phyloP scores from a whole-genome alignment of 2,888 invertebrate genomes.

The Limnephilus rhombicus region DNA sequence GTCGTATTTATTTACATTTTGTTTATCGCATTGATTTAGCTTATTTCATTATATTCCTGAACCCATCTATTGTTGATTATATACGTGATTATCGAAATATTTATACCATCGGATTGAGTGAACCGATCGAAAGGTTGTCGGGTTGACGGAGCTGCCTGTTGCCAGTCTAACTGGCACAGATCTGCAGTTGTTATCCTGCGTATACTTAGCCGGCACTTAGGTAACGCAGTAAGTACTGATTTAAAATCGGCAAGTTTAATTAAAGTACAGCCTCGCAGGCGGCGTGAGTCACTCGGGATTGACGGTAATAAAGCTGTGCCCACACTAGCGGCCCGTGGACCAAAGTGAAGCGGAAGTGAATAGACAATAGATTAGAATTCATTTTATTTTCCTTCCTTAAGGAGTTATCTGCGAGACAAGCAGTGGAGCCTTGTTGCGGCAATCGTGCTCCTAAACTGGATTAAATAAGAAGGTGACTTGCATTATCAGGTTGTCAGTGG shows the following conservation, averaged over 20 bases:
- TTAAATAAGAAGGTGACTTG: neutral
- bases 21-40: neutral
- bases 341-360: conserved; percentile 38
- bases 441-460: neutral
- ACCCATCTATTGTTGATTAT: conserved; percentile 7
- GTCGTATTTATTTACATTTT: neutral
- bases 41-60: conserved; percentile 10
- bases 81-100: conserved; percentile 38
- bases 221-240: conserved; percentile 21
- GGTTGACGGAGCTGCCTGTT: neutral
- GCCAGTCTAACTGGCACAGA: conserved; percentile 22
- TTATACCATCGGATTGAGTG: conserved; percentile 41
- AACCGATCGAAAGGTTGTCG: conserved; percentile 43
- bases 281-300: conserved; percentile 48
- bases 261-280: conserved; percentile 50
- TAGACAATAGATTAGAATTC: conserved; percentile 41
- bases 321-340: conserved; percentile 41
- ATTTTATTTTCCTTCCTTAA: conserved; percentile 34
- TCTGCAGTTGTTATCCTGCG: conserved; percentile 32
- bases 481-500: neutral
- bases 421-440: neutral
- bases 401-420: neutral
- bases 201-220: neutral
- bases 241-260: conserved; percentile 55
- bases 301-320: conserved; percentile 46